Percentiles rank a stretch among this genome's conserved stretches.
These are phyloP conservation scores for honey bee (Apis mellifera) DNA, from an alignment of 1,140 invertebrate species.

Conservation along the genomic window DNA sequence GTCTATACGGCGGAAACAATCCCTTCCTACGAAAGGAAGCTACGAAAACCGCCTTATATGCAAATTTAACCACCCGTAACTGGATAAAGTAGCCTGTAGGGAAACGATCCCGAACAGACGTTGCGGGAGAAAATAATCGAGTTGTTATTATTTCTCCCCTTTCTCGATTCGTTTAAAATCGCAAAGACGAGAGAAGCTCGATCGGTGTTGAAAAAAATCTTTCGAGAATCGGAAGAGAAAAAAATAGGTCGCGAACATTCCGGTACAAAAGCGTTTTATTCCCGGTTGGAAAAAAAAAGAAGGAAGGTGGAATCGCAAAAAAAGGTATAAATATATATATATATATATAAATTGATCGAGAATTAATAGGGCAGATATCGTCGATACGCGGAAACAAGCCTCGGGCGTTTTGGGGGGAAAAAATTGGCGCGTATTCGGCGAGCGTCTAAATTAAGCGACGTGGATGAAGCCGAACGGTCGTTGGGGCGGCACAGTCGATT, in stretches of 20 bases:
- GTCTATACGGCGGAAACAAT: conserved; percentile 36
- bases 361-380: conserved; percentile 46
- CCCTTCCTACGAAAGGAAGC: conserved; percentile 42
- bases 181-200: too few relatives aligned
- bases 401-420: conserved; percentile 14
- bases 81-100: conserved; percentile 39
- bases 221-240: too few relatives aligned
- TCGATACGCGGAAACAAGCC: conserved; percentile 28
- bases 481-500: too few relatives aligned
- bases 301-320: not conserved
- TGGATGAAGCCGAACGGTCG: conserved; percentile 54
- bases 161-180: too few relatives aligned
- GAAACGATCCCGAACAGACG: conserved; percentile 11
- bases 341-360: conserved; percentile 2
- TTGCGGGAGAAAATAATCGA: too few relatives aligned
- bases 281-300: not conserved
- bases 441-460: conserved; percentile 57
- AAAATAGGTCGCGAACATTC: too few relatives aligned
- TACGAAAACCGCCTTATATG: conserved; percentile 65
- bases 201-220: too few relatives aligned
- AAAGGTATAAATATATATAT: not conserved
- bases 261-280: not conserved
- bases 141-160: too few relatives aligned
- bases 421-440: conserved; percentile 46
- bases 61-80: conserved; percentile 61